Evolutionary conservation across 2,888 invertebrate genomes (phyloP).

Genomic region (Strigamia maritima): DNA sequence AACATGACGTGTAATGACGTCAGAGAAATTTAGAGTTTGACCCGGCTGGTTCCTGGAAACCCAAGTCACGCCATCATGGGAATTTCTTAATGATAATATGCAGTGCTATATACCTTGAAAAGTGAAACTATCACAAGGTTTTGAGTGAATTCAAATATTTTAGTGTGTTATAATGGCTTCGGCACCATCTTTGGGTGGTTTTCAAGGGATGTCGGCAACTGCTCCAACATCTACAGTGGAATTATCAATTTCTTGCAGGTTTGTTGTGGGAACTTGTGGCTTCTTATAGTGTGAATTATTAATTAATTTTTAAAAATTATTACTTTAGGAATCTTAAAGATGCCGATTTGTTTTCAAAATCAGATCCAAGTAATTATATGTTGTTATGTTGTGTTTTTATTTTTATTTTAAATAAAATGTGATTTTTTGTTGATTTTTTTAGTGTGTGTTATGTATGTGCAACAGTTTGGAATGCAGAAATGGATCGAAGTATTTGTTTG

Average conservation of each 20-base stretch:
- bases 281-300: not conserved
- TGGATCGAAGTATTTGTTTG: conserved; percentile 49
- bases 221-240: conserved; percentile 38
- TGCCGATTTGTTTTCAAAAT: conserved; percentile 54
- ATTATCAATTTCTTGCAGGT: conserved; percentile 40
- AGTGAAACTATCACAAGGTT: too few species aligned
- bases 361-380: conserved; percentile 52
- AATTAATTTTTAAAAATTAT: conserved; percentile 2
- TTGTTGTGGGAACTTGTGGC: too few species aligned
- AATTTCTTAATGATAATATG: too few species aligned
- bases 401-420: not conserved
- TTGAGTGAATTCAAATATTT: not conserved
- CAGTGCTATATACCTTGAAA: too few species aligned
- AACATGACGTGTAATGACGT: too few species aligned
- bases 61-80: too few species aligned
- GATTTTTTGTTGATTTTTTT: conserved; percentile 7
- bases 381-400: not conserved
- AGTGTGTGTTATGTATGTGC: conserved; percentile 50
- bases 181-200: not conserved
- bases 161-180: not conserved
- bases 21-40: too few species aligned
- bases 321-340: conserved; percentile 51
- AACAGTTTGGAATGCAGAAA: conserved; percentile 49
- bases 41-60: too few species aligned
- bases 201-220: conserved; percentile 33